Conservation (phyloP, 2,113 vertebrate genomes). For the Emydura subglobosa region DNA sequence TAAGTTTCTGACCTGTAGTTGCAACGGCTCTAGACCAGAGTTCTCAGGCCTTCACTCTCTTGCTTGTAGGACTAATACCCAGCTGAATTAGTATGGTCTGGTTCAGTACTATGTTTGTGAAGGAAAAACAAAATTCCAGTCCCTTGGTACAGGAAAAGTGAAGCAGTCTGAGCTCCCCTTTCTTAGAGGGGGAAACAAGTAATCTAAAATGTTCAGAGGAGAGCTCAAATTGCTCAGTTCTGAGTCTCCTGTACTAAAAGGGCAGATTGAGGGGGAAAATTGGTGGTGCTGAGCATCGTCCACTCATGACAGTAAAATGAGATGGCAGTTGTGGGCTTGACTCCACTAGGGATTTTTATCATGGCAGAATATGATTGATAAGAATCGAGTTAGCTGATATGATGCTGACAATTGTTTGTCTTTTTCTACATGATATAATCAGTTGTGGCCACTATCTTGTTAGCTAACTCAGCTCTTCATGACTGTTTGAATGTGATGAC, state of each 20-base stretch:
- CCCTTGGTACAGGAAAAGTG: background rate
- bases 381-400: background rate
- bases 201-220: background rate
- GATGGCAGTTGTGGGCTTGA: background rate
- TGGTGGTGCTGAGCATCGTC: background rate
- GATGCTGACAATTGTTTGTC: background rate
- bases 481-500: background rate
- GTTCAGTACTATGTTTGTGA: background rate
- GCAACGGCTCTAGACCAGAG: background rate
- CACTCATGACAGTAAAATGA: background rate
- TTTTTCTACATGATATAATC: background rate
- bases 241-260: background rate
- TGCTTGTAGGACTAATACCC: background rate
- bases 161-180: background rate
- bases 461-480: background rate
- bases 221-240: background rate
- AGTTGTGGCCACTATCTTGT: background rate
- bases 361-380: background rate
- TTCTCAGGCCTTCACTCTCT: background rate
- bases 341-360: background rate
- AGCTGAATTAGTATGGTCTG: background rate
- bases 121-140: background rate
- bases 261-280: background rate
- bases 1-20: background rate
- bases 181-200: background rate